Base-by-base conservation (phyloP, 2,888 invertebrate species). In the Capitulum mitella region DNA sequence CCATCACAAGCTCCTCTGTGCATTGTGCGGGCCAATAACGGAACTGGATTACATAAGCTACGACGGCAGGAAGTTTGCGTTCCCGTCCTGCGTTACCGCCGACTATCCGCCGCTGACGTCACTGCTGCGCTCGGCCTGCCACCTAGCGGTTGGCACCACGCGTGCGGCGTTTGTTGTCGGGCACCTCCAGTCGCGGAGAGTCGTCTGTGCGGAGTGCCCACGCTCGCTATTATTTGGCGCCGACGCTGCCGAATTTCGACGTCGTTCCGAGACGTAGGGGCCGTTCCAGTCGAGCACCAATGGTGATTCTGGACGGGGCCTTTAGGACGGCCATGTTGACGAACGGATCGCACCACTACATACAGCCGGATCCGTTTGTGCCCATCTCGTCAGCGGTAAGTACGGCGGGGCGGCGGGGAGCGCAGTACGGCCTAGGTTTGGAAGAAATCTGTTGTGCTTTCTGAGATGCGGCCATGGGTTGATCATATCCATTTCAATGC, bases 291-390 rank as follows among this genome's bases (percentile, higher is more conserved):
- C n/a, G 54, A 54, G 54, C 54, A 54, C 54, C 54, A 54, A 54
- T 54, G 54, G 54, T 54, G 54, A 54, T 54, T 54, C 10, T 54
- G 54, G 54, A 54, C 54, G 22, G 26, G 5, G 6, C 54, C 22
- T 54, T 54, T n/a, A 26, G 54, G 3, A 3, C 26, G 22, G 22
- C 22, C n/a, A 54, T 54, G 54, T 54, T 54, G 54, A 54, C 54
- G 26, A 54, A 54, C 54, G 54, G 54, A 54, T 54, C 54, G 26
- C 54, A 54, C n/a, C 54, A 54, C 22, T 54, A 54, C 54, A 54
- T 54, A 26, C 54, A 54, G 54, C 54, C 54, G 54, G 54, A 54
- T 54, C 54, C 54, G 54, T 54, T 54, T n/a, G 54, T 54, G 54
- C 54, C 54, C 26, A 54, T 54, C 54, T 54, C 54, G 1, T 16